phyloP scores from a whole-genome alignment of 2,888 invertebrate species.

The Pheosia tremula region DNA sequence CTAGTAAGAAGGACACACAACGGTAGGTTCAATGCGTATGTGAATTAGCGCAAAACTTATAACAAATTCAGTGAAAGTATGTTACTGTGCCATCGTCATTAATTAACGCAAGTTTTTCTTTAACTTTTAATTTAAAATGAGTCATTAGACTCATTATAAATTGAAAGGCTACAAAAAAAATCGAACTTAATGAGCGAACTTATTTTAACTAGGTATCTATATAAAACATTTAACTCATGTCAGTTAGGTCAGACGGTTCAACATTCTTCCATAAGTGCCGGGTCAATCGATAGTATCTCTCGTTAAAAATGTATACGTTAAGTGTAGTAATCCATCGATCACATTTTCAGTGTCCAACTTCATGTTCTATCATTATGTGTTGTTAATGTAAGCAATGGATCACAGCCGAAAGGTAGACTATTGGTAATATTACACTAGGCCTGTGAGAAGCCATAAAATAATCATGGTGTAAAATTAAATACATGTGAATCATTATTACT shows the following conservation, averaged over 20 bases:
- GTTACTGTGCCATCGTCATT: constrained; percentile 1
- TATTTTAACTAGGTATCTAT: not conserved
- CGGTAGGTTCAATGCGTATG: not conserved
- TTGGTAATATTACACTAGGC: too few species aligned
- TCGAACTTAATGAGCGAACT: not conserved
- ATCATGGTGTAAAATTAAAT: too few species aligned
- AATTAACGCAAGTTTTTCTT: not conserved
- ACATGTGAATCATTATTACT: too few species aligned
- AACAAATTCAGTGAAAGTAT: not conserved
- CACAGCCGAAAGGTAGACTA: too few species aligned
- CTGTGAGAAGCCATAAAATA: too few species aligned
- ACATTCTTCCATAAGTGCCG: constrained; percentile 24
- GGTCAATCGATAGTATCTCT: constrained; percentile 62
- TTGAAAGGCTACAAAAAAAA: not conserved
- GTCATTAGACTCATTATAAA: not conserved
- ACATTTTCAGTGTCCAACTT: constrained; percentile 29
- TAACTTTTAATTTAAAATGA: not conserved
- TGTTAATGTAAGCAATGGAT: too few species aligned
- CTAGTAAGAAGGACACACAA: not conserved
- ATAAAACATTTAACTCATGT: constrained; percentile 4
- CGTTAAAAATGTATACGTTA: constrained; percentile 59
- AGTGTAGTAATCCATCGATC: constrained; percentile 32
- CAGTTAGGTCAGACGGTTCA: not conserved
- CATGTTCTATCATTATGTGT: too few species aligned
- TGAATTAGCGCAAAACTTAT: constrained; percentile 5